Conservation (phyloP, 2,113 vertebrate genomes). For the Corythoichthys haematopterus region DNA sequence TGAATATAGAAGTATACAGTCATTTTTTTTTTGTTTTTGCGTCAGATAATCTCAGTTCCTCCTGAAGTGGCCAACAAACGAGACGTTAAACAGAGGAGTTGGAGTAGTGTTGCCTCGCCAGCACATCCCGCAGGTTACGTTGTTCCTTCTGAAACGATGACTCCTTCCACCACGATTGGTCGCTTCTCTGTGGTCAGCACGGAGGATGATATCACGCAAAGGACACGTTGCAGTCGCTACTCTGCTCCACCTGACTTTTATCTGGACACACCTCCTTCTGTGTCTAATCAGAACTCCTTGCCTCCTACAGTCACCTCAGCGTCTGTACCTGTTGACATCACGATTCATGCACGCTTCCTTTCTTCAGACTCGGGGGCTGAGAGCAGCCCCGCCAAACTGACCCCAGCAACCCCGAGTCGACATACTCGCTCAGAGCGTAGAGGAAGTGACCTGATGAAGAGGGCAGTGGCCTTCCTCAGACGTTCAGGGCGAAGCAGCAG, state of each 20-base stretch:
- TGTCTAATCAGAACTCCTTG: constrained; percentile 72
- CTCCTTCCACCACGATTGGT: constrained; percentile 82
- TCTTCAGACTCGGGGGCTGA: constrained; percentile 93
- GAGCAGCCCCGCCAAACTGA: constrained; percentile 67
- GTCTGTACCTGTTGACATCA: constrained; percentile 71
- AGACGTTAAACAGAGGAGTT: constrained; percentile 66
- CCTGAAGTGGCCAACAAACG: constrained; percentile 72
- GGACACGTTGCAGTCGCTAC: constrained; percentile 80
- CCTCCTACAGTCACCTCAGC: constrained; percentile 76
- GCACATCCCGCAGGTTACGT: constrained; percentile 56
- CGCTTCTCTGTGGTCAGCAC: constrained; percentile 89
- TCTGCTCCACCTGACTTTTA: constrained; percentile 92
- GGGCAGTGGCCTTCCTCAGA: constrained; percentile 85
- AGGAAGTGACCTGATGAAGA: constrained; percentile 84
- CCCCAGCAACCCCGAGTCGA: constrained; percentile 54
- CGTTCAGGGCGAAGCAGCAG: constrained; percentile 80
- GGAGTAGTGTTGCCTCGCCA: constrained; percentile 63
- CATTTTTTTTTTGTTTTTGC: not conserved
- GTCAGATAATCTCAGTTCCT: constrained; percentile 64
- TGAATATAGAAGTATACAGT: not conserved
- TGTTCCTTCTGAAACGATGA: constrained; percentile 41
- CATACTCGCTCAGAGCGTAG: constrained; percentile 69
- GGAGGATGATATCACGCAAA: constrained; percentile 82
- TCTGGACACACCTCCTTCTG: constrained; percentile 79
- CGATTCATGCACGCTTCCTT: constrained; percentile 64